Conservation (phyloP, 2,888 invertebrate genomes). For the Timandra comae region DNA sequence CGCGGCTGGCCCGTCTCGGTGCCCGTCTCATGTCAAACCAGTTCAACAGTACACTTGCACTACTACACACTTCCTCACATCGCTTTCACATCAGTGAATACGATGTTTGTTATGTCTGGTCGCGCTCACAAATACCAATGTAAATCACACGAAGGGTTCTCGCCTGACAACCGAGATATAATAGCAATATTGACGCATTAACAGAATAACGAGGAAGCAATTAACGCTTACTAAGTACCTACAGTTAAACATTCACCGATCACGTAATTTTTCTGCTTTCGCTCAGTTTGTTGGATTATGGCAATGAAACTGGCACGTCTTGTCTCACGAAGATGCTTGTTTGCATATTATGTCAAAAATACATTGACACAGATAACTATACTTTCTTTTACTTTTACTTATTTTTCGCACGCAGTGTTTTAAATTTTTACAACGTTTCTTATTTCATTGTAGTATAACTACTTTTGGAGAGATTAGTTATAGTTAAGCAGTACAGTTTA, state of each 20-base stretch:
- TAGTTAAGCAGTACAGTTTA: background rate
- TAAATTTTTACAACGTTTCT: no score
- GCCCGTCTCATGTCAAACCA: conserved; percentile 39
- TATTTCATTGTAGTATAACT: no score
- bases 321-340: no score
- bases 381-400: no score
- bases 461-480: no score
- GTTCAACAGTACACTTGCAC: conserved; percentile 57
- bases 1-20: conserved; percentile 22
- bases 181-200: no score
- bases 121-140: background rate
- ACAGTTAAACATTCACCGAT: conserved; percentile 35
- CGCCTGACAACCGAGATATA: background rate
- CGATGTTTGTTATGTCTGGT: conserved; percentile 12
- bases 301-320: no score
- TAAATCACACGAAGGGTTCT: background rate
- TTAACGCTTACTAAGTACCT: conserved; percentile 25
- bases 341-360: no score
- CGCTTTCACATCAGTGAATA: conserved; percentile 38
- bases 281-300: no score
- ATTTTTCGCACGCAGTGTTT: no score
- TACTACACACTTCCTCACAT: conserved; percentile 40
- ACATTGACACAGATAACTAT: no score
- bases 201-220: conserved; percentile 34
- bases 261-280: conserved; percentile 34